These are phyloP conservation scores for Dissostichus mawsoni DNA, from an alignment of 2,113 vertebrate species.

Conservation along the genomic window DNA sequence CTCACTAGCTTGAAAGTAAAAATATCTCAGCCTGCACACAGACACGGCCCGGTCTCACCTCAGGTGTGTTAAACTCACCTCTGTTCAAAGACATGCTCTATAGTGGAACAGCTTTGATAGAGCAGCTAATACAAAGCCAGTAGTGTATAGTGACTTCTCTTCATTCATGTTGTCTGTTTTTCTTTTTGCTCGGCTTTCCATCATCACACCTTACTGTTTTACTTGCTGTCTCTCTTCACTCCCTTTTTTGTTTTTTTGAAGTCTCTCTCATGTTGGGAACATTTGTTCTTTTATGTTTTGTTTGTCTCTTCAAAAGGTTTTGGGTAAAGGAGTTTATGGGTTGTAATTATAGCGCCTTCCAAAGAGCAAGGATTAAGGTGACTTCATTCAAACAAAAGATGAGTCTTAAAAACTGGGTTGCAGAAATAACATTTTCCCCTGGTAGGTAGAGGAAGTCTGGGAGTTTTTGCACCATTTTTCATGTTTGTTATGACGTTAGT, in stretches of 20 bases:
- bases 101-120: neutral
- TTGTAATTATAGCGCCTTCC: conserved; percentile 59
- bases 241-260: neutral
- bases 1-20: neutral
- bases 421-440: conserved; percentile 22
- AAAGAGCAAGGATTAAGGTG: conserved; percentile 53
- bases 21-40: neutral
- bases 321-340: conserved; percentile 27
- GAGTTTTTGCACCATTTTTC: conserved; percentile 3
- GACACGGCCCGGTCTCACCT: neutral
- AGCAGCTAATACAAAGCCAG: neutral
- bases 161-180: neutral
- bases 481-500: conserved; percentile 22
- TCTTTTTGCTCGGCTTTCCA: neutral
- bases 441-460: neutral
- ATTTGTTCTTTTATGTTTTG: conserved; percentile 41
- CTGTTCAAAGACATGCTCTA: neutral
- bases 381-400: conserved; percentile 42
- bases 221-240: neutral
- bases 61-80: neutral
- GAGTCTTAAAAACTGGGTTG: conserved; percentile 39
- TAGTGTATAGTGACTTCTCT: neutral
- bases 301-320: conserved; percentile 48
- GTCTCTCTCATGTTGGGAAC: conserved; percentile 15
- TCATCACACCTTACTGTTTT: neutral